Evolutionary conservation across 2,888 invertebrate genomes (phyloP), one percentile per base, ranked within the genome.

Genomic region (Trissolcus japonicus): DNA sequence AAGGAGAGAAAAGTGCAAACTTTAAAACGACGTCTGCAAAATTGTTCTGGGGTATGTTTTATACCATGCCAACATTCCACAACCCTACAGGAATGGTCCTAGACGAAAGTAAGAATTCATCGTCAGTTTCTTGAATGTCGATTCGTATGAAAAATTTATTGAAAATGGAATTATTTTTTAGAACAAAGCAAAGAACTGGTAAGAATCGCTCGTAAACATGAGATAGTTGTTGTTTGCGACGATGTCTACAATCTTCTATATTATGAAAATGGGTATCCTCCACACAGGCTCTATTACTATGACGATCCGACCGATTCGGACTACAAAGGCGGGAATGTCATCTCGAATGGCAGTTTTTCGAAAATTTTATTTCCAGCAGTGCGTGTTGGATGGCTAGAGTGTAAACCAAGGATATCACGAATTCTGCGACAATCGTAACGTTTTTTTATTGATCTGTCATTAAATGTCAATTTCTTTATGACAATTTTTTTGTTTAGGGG

Each of bases 331-430:
- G 91, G 92, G 0, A 90, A 92, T 84, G 90, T 93, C 3, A 89
- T 93, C 43, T 93, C 93, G 0, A 93, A 93, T 83, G 91, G 92
- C 19, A 91, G 91, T 1, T 93, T 94, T 85, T 92, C 93, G 0
- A 93, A 93, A 87, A 91, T 93, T 57, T 84, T 93, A 67, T 91
- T 91, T 0, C 93, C 93, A 0, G 93, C 92, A 0, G 82, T 93
- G 14, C 89, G 93, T n/a, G 83, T 93, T 13, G 93, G 93, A 2
- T 93, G 93, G 93, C 86, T 93, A 21, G 93, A 93, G 83, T 90
- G 91, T 17, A 90, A 91, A 1, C 83, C 90, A 2, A 86, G 89
- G 25, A 77, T 91, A 13, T 89, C 89, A 43, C 84, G 86, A 0
- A 82, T 88, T 35, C 79, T 91, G 2, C 87, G 87, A 66, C 65